Evolutionary conservation across 2,113 vertebrate species (phyloP), one percentile per base, ranked within the genome.

Genomic region (Ptyas mucosa): DNA sequence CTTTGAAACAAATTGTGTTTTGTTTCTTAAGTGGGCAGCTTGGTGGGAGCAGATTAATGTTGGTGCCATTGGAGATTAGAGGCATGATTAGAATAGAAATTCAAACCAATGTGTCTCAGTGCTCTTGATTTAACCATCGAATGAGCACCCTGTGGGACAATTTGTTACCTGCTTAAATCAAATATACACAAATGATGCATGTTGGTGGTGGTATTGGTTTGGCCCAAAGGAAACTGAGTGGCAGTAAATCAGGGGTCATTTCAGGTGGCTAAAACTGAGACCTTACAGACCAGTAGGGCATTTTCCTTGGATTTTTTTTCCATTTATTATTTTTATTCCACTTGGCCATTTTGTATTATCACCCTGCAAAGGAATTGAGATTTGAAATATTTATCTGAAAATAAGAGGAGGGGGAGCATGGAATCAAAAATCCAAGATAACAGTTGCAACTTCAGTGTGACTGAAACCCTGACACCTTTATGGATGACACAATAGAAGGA

Each of bases 11-110:
- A 94, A 93, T 24, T 91, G 8, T 43, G 29, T 95, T 92, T 93
- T 89, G 58, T 92, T 91, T 20, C 87, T 89, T 64, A 57, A 94
- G 58, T 20, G 91, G 93, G 93, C 93, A 85, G 57, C 85, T 90
- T 8, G 24, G 49, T 95, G 92, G 55, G 26, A 85, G 57, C 87
- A 87, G 90, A 91, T 81, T 86, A 92, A 94, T 87, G 21, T 87
- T 51, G 94, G 57, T 91, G 10, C 26, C 39, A 93, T 29, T 3
- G 93, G 26, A 92, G 52, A 92, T 90, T 81, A 95, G 91, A 94
- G 92, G 89, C 11, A 53, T 87, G 49, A 85, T 18, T 85, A 20
- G 51, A 94, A 93, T 88, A 23, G 46, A 94, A 92, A 10, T 39
- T 54, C 55, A 87, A 24, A 26, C 58, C 20, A 43, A 57, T 46